Evolutionary conservation across 2,113 vertebrate species (phyloP).

Genomic region (Engystomops pustulosus): DNA sequence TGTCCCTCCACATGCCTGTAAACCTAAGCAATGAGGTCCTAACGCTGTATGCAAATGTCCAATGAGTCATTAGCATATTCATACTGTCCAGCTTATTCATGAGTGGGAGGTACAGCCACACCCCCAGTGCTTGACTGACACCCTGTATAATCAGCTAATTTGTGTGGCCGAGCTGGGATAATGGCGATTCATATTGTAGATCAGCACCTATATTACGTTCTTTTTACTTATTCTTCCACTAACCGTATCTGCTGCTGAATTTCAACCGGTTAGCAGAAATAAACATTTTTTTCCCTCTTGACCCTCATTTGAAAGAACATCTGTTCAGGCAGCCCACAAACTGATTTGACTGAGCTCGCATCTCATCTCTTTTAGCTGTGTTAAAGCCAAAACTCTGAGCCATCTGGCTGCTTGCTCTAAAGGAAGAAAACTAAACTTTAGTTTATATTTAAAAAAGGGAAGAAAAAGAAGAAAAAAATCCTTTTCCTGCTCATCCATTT

Average conservation of each 20-base stretch:
- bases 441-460: neutral
- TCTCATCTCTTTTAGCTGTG: constrained; percentile 34
- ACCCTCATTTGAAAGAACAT: constrained; percentile 56
- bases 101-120: too few species aligned
- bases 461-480: neutral
- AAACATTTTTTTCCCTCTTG: constrained; percentile 22
- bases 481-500: constrained; percentile 25
- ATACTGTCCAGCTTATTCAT: too few species aligned
- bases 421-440: constrained; percentile 37
- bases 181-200: too few species aligned
- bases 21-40: too few species aligned
- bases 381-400: constrained; percentile 32
- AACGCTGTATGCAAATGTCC: too few species aligned
- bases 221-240: too few species aligned
- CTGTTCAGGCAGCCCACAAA: constrained; percentile 44
- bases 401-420: constrained; percentile 44
- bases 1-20: too few species aligned
- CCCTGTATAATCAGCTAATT: too few species aligned
- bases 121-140: too few species aligned
- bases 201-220: too few species aligned
- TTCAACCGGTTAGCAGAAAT: constrained; percentile 24
- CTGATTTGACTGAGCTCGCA: constrained; percentile 49
- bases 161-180: too few species aligned
- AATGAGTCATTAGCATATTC: too few species aligned
- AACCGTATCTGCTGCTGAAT: neutral